Conservation (phyloP, 1,140 invertebrate genomes). For the Caenorhabditis elegans region WBcel235 BX284606.5:15193501-15194000, state of each 20-base stretch:
- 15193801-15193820: background rate
- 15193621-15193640: background rate
- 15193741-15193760: background rate
- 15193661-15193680: background rate
- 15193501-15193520: slow-evolving; percentile 29
- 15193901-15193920: too few species aligned
- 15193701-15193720: background rate
- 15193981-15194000: too few species aligned
- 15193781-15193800: slow-evolving; percentile 19
- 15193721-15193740: background rate
- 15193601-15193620: background rate
- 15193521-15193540: slow-evolving; percentile 29
- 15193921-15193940: too few species aligned
- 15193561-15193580: slow-evolving; percentile 31
- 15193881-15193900: too few species aligned
- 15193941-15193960: too few species aligned
- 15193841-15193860: too few species aligned
- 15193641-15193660: background rate
- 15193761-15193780: slow-evolving; percentile 12
- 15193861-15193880: too few species aligned
- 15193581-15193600: background rate
- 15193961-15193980: too few species aligned
- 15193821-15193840: background rate
- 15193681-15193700: background rate
- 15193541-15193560: slow-evolving; percentile 35